A percentile compares a stretch with the other conserved stretches of the same genome.
These are phyloP conservation scores for Eolophus roseicapilla DNA, from an alignment of 2,113 vertebrate species.

Conservation along the genomic window DNA sequence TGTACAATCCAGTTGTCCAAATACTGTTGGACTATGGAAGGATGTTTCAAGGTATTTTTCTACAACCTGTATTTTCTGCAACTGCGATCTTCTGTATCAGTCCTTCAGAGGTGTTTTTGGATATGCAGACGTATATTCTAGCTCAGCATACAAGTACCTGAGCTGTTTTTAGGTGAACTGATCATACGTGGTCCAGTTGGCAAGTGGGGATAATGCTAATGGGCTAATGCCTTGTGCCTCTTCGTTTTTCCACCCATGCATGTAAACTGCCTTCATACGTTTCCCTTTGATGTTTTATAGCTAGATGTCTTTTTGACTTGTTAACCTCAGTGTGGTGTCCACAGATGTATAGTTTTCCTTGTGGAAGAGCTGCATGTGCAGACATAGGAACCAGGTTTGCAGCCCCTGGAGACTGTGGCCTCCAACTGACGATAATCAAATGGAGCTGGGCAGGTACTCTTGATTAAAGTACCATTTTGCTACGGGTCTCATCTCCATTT, in stretches of 20 bases:
- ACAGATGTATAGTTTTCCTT: not conserved
- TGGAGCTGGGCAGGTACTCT: not conserved
- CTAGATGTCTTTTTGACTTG: not conserved
- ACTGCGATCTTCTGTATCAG: not conserved
- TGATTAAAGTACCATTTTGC: not conserved
- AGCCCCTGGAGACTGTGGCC: not conserved
- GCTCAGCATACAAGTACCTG: not conserved
- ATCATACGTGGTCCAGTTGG: not conserved
- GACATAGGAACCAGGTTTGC: not conserved
- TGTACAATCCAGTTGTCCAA: not conserved
- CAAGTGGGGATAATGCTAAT: not conserved
- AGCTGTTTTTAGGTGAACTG: not conserved
- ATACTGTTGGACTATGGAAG: not conserved
- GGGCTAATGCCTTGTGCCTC: not conserved
- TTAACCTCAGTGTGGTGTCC: not conserved
- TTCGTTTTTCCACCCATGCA: not conserved
- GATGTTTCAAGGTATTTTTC: not conserved
- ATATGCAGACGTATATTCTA: not conserved
- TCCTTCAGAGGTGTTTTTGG: not conserved
- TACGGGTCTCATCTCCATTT: not conserved
- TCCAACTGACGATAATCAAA: not conserved
- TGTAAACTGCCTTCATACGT: not conserved
- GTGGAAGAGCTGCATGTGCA: not conserved
- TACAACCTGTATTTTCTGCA: not conserved
- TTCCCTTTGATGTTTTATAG: not conserved